Base-by-base conservation (phyloP, 2,888 invertebrate species). In the Sesamia inferens region DNA sequence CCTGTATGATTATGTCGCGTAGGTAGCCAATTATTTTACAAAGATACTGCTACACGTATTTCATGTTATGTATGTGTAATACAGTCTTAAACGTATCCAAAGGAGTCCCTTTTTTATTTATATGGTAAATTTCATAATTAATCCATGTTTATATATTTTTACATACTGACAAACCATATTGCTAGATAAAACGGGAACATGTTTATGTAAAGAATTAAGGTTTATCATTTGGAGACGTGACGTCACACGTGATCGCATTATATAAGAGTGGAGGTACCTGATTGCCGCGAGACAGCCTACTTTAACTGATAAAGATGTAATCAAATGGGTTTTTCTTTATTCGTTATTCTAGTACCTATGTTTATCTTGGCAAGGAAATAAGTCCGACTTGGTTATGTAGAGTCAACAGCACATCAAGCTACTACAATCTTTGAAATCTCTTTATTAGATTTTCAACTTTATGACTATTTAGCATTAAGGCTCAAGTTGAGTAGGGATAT, bases 301-400 rank as follows among this genome's bases (percentile, higher is more conserved):
- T 77, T 73, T 76, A 74, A 70, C 80, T 57, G 85, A 80, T 84
- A 84, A 82, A 57, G 54, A 42, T 79, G 79, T 73, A 77, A 68
- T 66, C n/a, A 47, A 76, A 42, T 66, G 55, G 44, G 31, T 82
- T 61, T 57, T 68, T 39, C 13, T 39, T 31, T 31, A 31, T 31
- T 31, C 31, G 31, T 31, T 31, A 31, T 31, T 31, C 31, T 31
- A 31, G 31, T 31, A 31, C 31, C n/a, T n/a, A n/a, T n/a, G 31
- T 3, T 31, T 31, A 31, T 31, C 31, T 31, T 31, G 31, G 31
- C 3, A 31, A 31, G 31, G 31, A 31, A 31, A 31, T 31, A 31
- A 31, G 31, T 31, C 31, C 31, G 2, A 31, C 31, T 31, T 31
- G 31, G 31, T 31, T 31, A 31, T 31, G 31, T 31, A 31, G 31